Base-by-base conservation (phyloP, 2,797 vertebrate genomes). In the Anguilla anguilla region DNA sequence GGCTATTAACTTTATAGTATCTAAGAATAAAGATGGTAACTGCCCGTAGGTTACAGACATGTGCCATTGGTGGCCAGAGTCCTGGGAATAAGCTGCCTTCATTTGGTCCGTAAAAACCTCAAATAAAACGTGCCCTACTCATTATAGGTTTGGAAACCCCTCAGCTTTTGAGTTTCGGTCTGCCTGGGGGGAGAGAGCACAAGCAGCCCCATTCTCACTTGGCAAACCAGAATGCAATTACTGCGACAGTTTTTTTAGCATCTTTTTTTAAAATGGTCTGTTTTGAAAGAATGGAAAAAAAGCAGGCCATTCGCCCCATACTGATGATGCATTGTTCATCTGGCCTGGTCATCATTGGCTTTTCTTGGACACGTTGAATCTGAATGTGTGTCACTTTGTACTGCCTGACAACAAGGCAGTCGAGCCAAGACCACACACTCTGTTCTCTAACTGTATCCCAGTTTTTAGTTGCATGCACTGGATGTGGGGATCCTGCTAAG, bases 271-370 rank as follows among this genome's bases (percentile, higher is more conserved):
- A 57, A 89, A 91, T 84, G 85, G 87, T 93, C 85, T 88, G 91
- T 88, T 91, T 92, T 92, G 90, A 94, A 93, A 93, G 92, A 72
- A 59, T 84, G 92, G 92, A 91, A 91, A 92, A 90, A 87, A 90
- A 89, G 31, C 51, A 28, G 64, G 25, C 64, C n/a, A 61, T 88
- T 84, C 86, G 85, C 72, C 74, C 85, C 86, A n/a, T 53, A 77
- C 90, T 85, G 35, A 53, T 51, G 67, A 67, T 86, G 43, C 85
- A 89, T 79, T 87, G 81, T 87, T 86, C 67, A 49, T 46, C 43
- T 81, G 72, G 84, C 85, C 84, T 3, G 31, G 57, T 92, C 90
- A 88, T 86, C 88, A 87, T 90, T 89, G 83, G 85, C 35, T n/a
- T 88, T 90, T 79, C 85, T 91, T 92, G 89, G 84, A 89, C 67